A percentile compares a stretch with the other conserved stretches of the same genome.
These are phyloP conservation scores for Andrena cerasifolii DNA, from an alignment of 1,140 invertebrate species.

Conservation along the genomic window DNA sequence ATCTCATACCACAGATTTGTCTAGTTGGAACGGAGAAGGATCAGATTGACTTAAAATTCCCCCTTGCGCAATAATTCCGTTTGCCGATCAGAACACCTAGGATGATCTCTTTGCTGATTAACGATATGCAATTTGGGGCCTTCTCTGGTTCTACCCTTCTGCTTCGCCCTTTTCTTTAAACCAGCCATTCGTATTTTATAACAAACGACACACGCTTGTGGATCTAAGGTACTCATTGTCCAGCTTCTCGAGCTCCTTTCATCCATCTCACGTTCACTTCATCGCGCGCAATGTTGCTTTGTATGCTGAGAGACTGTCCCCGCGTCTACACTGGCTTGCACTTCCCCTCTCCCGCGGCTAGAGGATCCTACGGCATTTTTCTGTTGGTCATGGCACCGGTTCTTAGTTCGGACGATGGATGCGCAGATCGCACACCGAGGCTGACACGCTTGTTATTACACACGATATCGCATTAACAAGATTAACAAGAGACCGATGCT, in stretches of 20 bases:
- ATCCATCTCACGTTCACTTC: constrained; percentile 29
- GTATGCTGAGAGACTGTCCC: no score
- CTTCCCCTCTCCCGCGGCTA: not conserved
- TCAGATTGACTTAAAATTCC: constrained; percentile 8
- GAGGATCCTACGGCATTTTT: not conserved
- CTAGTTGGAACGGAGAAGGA: constrained; percentile 55
- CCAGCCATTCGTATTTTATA: constrained; percentile 9
- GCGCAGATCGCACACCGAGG: constrained; percentile 15
- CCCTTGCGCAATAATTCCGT: not conserved
- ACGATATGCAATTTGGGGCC: constrained; percentile 7
- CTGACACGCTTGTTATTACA: constrained; percentile 9
- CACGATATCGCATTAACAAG: constrained; percentile 1
- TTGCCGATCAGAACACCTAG: not conserved
- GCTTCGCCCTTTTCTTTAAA: not conserved
- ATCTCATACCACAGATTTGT: constrained; percentile 62
- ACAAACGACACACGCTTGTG: constrained; percentile 20
- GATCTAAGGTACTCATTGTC: constrained; percentile 2
- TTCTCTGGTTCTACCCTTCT: constrained; percentile 52
- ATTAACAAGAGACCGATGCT: constrained; percentile 11
- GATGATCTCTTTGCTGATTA: not conserved
- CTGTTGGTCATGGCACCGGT: constrained; percentile 17
- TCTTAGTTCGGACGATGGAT: constrained; percentile 19
- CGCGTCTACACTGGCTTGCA: constrained; percentile 15
- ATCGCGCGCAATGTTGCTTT: not conserved
- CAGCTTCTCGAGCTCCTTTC: constrained; percentile 34